Conservation (phyloP, 2,113 vertebrate species). For the Reinhardtius hippoglossoides region DNA sequence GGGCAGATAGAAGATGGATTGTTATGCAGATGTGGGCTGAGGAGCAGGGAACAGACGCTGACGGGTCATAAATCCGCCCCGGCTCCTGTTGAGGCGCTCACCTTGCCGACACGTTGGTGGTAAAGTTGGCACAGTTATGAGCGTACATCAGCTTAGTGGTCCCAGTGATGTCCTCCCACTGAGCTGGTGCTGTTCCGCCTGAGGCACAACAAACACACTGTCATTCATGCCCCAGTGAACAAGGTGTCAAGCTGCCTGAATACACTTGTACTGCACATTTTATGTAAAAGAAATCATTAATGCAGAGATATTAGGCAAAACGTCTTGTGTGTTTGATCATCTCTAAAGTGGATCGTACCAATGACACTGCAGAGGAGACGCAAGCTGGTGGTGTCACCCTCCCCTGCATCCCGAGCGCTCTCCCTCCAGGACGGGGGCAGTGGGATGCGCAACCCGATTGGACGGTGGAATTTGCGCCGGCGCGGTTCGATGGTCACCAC, state of each 20-base stretch:
- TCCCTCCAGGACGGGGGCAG: conserved; percentile 97
- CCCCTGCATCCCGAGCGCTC: conserved; percentile 90
- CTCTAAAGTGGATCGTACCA: conserved; percentile 79
- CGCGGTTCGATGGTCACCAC: conserved; percentile 96
- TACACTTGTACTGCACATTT: neutral
- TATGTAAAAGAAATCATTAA: neutral
- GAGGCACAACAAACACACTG: conserved; percentile 24
- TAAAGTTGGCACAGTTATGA: conserved; percentile 95
- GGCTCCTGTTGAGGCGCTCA: conserved; percentile 65
- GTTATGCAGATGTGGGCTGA: neutral
- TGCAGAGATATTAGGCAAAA: neutral
- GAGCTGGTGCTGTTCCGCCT: conserved; percentile 96
- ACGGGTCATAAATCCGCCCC: neutral
- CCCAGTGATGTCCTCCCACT: conserved; percentile 99
- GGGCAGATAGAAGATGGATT: neutral
- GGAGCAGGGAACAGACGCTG: neutral
- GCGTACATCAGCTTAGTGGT: conserved; percentile 96
- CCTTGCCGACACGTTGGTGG: conserved; percentile 98
- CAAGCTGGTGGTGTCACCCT: conserved; percentile 96
- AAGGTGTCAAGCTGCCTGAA: neutral
- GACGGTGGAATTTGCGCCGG: conserved; percentile 96
- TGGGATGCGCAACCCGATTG: conserved; percentile 93
- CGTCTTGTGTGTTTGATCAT: neutral
- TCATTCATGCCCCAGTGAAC: conserved; percentile 20
- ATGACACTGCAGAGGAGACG: conserved; percentile 98